Evolutionary conservation across 1,140 invertebrate species (phyloP).

Genomic region (Drosophila pruinosa): DNA sequence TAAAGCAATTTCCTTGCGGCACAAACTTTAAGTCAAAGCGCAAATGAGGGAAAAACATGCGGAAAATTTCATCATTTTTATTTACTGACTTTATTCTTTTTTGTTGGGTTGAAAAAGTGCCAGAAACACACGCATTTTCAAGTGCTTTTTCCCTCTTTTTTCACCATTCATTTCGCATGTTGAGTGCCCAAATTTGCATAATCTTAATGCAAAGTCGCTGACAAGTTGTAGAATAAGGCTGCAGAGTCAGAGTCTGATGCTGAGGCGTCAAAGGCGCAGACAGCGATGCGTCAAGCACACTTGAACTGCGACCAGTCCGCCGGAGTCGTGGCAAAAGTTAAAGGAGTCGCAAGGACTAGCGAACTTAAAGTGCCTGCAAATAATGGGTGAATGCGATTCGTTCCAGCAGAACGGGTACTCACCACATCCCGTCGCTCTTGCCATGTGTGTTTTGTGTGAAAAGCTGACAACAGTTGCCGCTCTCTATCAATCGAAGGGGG

Average conservation of each 20-base stretch:
- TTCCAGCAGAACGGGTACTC: constrained; percentile 15
- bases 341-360: neutral
- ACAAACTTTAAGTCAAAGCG: neutral
- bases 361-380: constrained; percentile 57
- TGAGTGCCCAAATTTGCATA: constrained; percentile 65
- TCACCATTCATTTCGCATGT: neutral
- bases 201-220: constrained; percentile 68
- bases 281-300: constrained; percentile 42
- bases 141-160: constrained; percentile 37
- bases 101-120: constrained; percentile 48
- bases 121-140: constrained; percentile 71
- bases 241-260: neutral
- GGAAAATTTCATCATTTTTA: neutral
- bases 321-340: neutral
- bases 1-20: constrained; percentile 37
- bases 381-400: constrained; percentile 65
- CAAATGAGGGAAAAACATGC: constrained; percentile 15
- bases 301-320: neutral
- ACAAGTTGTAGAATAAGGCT: neutral
- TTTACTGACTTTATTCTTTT: neutral
- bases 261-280: constrained; percentile 42
- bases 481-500: too few species aligned
- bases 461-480: constrained; percentile 75
- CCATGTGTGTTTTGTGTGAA: constrained; percentile 28
- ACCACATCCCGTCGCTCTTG: too few species aligned